Evolutionary conservation across 2,888 invertebrate species (phyloP).

Genomic region (Trissolcus japonicus): DNA sequence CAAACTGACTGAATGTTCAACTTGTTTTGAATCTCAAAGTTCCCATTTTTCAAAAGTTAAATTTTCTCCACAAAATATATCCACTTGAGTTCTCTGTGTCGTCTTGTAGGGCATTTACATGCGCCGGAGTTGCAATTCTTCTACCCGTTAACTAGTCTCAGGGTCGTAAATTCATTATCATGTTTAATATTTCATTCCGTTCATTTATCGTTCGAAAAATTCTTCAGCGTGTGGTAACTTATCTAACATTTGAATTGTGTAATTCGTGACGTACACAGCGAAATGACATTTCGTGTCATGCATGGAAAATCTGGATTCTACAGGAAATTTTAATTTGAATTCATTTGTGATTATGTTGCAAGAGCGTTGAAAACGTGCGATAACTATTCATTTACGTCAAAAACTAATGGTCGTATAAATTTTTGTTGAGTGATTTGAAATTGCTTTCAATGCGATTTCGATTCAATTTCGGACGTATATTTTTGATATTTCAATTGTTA

Average conservation of each 20-base stretch:
- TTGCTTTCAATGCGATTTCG: too few relatives aligned
- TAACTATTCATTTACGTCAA: conserved; percentile 1
- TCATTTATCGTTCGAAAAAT: conserved; percentile 35
- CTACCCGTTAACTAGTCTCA: conserved; percentile 17
- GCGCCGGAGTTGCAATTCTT: conserved; percentile 12
- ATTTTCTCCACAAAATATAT: too few relatives aligned
- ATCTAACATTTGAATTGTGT: conserved; percentile 38
- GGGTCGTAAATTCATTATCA: conserved; percentile 32
- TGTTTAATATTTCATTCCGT: conserved; percentile 35
- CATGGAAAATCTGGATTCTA: conserved; percentile 20
- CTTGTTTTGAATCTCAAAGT: background rate
- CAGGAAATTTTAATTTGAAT: conserved; percentile 14
- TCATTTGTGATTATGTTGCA: background rate
- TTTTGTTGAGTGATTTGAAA: conserved; percentile 1
- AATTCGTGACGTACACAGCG: conserved; percentile 31
- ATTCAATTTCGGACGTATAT: too few relatives aligned
- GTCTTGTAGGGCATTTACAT: conserved; percentile 10
- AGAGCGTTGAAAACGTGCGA: background rate
- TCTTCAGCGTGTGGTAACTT: conserved; percentile 29
- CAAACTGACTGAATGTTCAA: conserved; percentile 1
- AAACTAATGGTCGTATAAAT: background rate
- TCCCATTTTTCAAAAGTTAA: background rate
- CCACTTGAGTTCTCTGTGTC: background rate
- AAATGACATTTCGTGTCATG: conserved; percentile 29
- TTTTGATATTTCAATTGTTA: too few relatives aligned